Conservation (phyloP, 2,113 vertebrate genomes). For the Shinisaurus crocodilurus region DNA sequence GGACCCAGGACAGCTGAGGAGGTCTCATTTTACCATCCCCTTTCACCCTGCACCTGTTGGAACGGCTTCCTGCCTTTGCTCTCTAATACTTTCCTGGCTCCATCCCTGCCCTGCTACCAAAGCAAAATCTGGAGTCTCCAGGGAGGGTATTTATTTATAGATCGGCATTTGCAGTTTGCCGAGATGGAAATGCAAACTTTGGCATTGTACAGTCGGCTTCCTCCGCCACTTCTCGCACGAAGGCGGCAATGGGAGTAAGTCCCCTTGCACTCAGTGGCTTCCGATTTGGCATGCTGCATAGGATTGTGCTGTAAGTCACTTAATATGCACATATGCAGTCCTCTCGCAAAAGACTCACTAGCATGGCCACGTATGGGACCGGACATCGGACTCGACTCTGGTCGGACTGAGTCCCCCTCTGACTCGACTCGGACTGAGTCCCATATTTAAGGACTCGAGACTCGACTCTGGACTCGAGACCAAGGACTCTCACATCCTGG, state of each 20-base stretch:
- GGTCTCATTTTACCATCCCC: constrained; percentile 59
- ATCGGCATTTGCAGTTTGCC: constrained; percentile 52
- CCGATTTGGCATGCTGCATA: background rate
- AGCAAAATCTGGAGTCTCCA: constrained; percentile 39
- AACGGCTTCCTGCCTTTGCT: constrained; percentile 33
- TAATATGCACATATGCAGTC: background rate
- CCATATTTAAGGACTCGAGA: no score
- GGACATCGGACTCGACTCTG: no score
- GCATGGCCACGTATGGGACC: no score
- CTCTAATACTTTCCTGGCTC: constrained; percentile 48
- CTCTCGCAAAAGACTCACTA: background rate
- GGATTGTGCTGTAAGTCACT: background rate
- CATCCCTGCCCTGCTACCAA: constrained; percentile 47
- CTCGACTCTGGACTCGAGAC: no score
- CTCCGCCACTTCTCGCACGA: no score
- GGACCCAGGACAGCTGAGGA: constrained; percentile 61
- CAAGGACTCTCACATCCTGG: no score
- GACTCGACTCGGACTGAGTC: no score
- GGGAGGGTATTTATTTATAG: constrained; percentile 74
- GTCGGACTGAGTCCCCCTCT: no score
- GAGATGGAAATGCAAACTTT: constrained; percentile 55
- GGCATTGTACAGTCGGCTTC: constrained; percentile 17
- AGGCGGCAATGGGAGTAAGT: background rate
- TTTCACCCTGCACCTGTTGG: constrained; percentile 58
- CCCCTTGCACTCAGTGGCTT: background rate